Percentiles rank a stretch among this genome's conserved stretches.
Conservation (phyloP, 2,797 vertebrate species). For the Chrosomus eos region DNA sequence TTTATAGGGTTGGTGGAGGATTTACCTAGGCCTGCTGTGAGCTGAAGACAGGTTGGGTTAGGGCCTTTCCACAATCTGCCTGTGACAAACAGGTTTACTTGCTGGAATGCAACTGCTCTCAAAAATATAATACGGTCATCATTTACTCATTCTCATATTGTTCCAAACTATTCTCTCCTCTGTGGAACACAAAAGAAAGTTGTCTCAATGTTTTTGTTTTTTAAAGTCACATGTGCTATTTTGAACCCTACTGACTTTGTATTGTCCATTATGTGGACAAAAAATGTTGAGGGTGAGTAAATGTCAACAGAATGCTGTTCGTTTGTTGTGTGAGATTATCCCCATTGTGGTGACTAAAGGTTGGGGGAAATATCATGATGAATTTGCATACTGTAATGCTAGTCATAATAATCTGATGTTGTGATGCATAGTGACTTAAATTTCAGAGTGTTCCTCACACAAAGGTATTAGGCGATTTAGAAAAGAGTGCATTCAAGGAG, state of each 20-base stretch:
- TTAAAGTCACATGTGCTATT: not conserved
- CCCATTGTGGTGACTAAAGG: not conserved
- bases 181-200: not conserved
- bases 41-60: not conserved
- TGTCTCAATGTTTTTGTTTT: not conserved
- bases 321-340: not conserved
- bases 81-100: constrained; percentile 14
- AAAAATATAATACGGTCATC: not conserved
- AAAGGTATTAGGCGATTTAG: not conserved
- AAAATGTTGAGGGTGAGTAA: not conserved
- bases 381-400: not conserved
- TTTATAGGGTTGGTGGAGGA: constrained; percentile 10
- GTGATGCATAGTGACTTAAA: not conserved
- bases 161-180: not conserved
- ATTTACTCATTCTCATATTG: not conserved
- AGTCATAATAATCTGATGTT: not conserved
- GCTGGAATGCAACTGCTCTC: not conserved
- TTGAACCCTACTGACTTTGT: not conserved
- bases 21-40: not conserved
- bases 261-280: not conserved
- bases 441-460: not conserved
- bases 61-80: not conserved
- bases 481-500: not conserved
- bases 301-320: not conserved
- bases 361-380: not conserved